Evolutionary conservation across 2,888 invertebrate species (phyloP).

Genomic region (Uropetala carovei): DNA sequence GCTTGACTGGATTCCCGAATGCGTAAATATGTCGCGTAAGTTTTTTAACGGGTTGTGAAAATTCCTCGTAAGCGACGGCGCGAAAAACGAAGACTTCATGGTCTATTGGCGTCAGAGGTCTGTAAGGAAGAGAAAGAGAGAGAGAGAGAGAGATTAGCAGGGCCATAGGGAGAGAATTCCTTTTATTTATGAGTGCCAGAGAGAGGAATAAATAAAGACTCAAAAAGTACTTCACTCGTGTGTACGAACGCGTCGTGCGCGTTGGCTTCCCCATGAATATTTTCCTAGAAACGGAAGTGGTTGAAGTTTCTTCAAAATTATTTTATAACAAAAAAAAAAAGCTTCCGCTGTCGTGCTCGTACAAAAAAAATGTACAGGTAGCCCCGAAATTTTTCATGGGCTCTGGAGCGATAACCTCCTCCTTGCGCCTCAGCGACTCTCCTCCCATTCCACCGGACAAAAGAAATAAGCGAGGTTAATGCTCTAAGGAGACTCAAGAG

Average conservation of each 20-base stretch:
- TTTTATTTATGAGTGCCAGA: too few relatives aligned
- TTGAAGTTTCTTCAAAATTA: not conserved
- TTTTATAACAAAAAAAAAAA: not conserved
- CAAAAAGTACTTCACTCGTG: not conserved
- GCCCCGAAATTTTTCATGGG: slow-evolving; percentile 59
- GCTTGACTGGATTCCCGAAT: too few relatives aligned
- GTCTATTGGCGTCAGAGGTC: not conserved
- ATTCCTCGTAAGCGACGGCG: not conserved
- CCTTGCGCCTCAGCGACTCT: slow-evolving; percentile 17
- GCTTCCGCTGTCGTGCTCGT: not conserved
- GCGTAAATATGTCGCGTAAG: too few relatives aligned
- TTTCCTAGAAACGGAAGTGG: slow-evolving; percentile 21
- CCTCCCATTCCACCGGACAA: not conserved
- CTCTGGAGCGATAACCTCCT: slow-evolving; percentile 37
- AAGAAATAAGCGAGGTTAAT: slow-evolving; percentile 50
- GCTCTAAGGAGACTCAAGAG: slow-evolving; percentile 21
- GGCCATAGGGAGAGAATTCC: not conserved
- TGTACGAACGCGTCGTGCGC: not conserved
- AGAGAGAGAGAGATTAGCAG: not conserved
- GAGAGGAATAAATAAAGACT: too few relatives aligned
- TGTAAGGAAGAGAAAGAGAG: not conserved
- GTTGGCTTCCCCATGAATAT: not conserved
- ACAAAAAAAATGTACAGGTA: not conserved
- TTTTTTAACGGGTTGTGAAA: not conserved
- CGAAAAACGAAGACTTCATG: not conserved